Base-by-base conservation (phyloP, 2,888 invertebrate species). In the Macropis europaea region DNA sequence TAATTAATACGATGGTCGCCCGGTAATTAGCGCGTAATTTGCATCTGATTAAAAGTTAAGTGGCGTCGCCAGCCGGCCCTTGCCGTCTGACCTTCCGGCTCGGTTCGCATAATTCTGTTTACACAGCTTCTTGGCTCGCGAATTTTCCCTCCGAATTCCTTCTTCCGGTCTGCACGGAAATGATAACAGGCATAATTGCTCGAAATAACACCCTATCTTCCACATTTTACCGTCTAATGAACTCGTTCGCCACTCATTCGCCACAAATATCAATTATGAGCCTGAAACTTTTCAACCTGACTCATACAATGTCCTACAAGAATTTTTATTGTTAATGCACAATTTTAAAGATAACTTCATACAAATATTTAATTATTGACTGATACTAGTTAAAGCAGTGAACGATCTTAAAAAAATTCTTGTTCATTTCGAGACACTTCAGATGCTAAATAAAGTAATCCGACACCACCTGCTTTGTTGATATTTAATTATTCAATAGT, bases 1-100 rank as follows among this genome's bases (percentile, higher is more conserved):
- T 84, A 85, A 85, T 85, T 84, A 84, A 85, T 84, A 84, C 84
- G 74, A 76, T 78, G 81, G 71, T 54, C 66, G 77, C 73, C 57
- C 72, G 72, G 84, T 84, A 84, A 85, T 85, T 85, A 85, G 82
- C 76, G 77, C 73, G 76, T 79, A 83, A 85, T 85, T 85, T 84
- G 82, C 85, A 85, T 85, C 79, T 84, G 83, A 85, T 85, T 85
- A 83, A 85, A 85, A 85, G 83, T 82, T 84, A 82, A 83, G 81
- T 67, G 68, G 67, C 68, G 59, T 68, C 72, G 56, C 68, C 17
- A 50, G 54, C 50, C 48, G 30, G 17, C 19, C 15, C 34, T 17
- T 22, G 38, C 43, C 42, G 24, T 40, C 56, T 63, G 64, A 67
- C 73, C 72, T 74, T 72, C 66, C 67, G 38, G 62, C 72, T 62